phyloP scores from a whole-genome alignment of 2,113 vertebrate species.

The Muntiacus muntjak region DNA sequence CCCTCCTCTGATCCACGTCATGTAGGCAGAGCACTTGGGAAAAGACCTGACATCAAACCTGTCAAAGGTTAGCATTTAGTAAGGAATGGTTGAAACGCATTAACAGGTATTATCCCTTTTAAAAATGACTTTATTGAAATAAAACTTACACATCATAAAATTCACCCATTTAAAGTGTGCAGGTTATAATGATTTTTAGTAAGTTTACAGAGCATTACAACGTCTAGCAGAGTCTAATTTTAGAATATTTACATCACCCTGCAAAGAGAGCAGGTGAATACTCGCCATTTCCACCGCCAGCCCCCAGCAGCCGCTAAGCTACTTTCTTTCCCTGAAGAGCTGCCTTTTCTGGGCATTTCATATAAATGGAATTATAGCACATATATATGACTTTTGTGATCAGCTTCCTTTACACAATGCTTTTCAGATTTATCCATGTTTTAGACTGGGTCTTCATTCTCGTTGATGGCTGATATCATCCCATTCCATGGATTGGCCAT shows the following conservation, averaged over 20 bases:
- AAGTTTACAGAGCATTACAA: not conserved
- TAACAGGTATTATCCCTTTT: not conserved
- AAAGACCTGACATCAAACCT: not conserved
- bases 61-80: not conserved
- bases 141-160: not conserved
- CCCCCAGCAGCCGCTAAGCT: rapidly evolving
- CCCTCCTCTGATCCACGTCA: rapidly evolving
- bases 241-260: too few species aligned
- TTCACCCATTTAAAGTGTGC: not conserved
- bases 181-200: not conserved
- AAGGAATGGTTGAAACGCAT: not conserved
- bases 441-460: rapidly evolving
- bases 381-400: rapidly evolving
- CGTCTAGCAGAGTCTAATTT: rapidly evolving
- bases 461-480: rapidly evolving
- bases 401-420: rapidly evolving
- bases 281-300: rapidly evolving
- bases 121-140: not conserved
- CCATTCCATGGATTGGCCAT: rapidly evolving
- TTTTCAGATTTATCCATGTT: rapidly evolving
- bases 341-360: not conserved
- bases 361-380: rapidly evolving
- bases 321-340: rapidly evolving
- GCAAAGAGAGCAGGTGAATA: not conserved
- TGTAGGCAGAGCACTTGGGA: rapidly evolving